phyloP scores from a whole-genome alignment of 2,797 vertebrate species.

The Channallabes apus region DNA sequence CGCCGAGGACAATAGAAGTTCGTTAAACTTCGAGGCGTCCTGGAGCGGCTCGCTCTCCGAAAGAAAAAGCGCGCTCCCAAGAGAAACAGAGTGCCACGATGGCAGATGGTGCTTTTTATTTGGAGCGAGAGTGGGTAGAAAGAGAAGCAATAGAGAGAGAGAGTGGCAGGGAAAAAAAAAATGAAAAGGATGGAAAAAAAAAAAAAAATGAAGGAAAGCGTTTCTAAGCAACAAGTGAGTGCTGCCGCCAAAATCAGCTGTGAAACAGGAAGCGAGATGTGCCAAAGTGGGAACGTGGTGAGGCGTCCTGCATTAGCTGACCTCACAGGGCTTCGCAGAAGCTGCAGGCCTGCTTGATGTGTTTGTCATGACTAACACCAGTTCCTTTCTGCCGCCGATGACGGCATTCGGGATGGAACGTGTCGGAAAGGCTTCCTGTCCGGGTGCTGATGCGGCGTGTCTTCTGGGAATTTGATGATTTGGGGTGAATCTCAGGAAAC shows the following conservation, averaged over 20 bases:
- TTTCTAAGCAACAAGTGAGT: slow-evolving; percentile 59
- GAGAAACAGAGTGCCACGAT: slow-evolving; percentile 46
- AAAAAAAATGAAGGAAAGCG: slow-evolving; percentile 44
- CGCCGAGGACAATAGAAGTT: slow-evolving; percentile 45
- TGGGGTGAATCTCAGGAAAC: slow-evolving; percentile 33
- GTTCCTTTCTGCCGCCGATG: not conserved
- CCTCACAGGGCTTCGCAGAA: slow-evolving; percentile 30
- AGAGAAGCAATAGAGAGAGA: slow-evolving; percentile 26
- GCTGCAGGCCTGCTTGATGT: slow-evolving; percentile 15
- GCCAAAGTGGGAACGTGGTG: slow-evolving; percentile 46
- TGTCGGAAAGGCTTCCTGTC: not conserved
- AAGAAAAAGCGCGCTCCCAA: slow-evolving; percentile 48
- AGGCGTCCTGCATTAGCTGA: slow-evolving; percentile 33
- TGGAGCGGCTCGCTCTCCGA: slow-evolving; percentile 45
- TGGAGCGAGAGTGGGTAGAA: slow-evolving; percentile 54
- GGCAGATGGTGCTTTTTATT: slow-evolving; percentile 61
- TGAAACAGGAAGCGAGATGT: slow-evolving; percentile 46
- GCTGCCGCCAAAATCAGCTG: slow-evolving; percentile 40
- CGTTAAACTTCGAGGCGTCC: slow-evolving; percentile 44
- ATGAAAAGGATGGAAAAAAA: slow-evolving; percentile 16
- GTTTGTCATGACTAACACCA: slow-evolving; percentile 31
- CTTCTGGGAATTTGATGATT: slow-evolving; percentile 32
- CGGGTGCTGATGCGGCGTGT: not conserved
- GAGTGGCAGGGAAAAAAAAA: slow-evolving; percentile 14
- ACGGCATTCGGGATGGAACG: not conserved